Base-by-base conservation (phyloP, 2,797 vertebrate species). In the Sardinella longiceps region DNA sequence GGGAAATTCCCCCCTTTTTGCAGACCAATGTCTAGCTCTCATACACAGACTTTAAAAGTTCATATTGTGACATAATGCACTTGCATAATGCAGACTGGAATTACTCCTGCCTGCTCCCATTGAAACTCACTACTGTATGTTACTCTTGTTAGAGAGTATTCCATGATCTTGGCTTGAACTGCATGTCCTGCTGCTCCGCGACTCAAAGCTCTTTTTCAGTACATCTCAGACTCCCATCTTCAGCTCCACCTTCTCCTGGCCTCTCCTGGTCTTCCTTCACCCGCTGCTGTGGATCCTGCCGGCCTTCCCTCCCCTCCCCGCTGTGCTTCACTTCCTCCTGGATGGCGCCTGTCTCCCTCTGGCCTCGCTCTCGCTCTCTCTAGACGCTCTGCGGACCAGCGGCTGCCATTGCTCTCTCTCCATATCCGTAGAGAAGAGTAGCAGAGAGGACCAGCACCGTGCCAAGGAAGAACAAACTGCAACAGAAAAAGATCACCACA, bases 341-440 rank as follows among this genome's bases (percentile, higher is more conserved):
- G 18, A 7, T 20, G 10, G 70, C 1, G 70, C 14, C 70, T 77
- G 70, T 33, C 63, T 33, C 11, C 46, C 46, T 10, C 46, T 45
- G 43, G 43, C 43, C 43, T 45, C 30, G 23, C 51, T 70, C 92
- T 90, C 98, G 18, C 43, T 45, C 30, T 43, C 51, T 70, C 92
- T 90, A 99, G 18, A 95, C 97, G 90, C 97, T 97, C 90, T 94
- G 96, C 86, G 95, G 93, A 90, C 95, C 97, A 90, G 94, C 92
- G 86, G 94, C 60, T 9, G 95, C 90, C 91, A 97, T 97, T 6
- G 95, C 90, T 91, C 97, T 97, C 86, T 95, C 94, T 90, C 98
- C 96, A 28, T 97, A 99, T 84, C 98, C 97, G 0, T 99, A 99
- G 39, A 99, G 95, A 91, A 99, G 98, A 84, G 98, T 99, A 85